Evolutionary conservation across 2,888 invertebrate genomes (phyloP).

Genomic region (Microctonus brassicae): DNA sequence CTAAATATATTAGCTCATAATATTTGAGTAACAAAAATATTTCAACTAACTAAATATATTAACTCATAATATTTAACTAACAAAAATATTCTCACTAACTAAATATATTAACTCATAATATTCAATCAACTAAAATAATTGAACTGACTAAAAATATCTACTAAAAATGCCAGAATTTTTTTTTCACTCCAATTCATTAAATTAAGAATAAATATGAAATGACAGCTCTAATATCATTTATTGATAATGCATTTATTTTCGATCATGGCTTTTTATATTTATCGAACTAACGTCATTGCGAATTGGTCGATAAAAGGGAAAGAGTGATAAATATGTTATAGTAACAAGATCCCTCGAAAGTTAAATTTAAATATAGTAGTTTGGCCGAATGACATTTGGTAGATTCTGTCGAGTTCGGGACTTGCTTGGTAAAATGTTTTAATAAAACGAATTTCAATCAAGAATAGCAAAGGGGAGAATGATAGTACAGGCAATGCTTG

Average conservation of each 20-base stretch:
- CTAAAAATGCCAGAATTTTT: not conserved
- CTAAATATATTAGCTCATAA: no score
- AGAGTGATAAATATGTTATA: slow-evolving; percentile 2
- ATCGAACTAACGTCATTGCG: slow-evolving; percentile 15
- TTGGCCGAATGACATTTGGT: slow-evolving; percentile 67
- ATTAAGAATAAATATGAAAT: not conserved
- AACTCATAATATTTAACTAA: no score
- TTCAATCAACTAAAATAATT: no score
- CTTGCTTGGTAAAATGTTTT: slow-evolving; percentile 23
- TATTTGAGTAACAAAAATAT: no score
- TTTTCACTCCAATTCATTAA: not conserved
- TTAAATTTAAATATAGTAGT: slow-evolving; percentile 52
- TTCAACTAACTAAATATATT: no score
- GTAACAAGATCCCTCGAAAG: slow-evolving; percentile 35
- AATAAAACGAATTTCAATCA: not conserved
- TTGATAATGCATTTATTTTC: slow-evolving; percentile 8
- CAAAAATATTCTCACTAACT: no score
- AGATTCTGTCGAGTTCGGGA: slow-evolving; percentile 54
- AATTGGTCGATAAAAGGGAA: slow-evolving; percentile 38
- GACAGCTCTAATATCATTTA: not conserved
- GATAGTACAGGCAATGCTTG: not conserved
- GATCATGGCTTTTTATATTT: slow-evolving; percentile 25
- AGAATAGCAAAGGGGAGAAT: not conserved
- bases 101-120: no score
- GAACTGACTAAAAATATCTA: no score